Conservation (phyloP, 2,113 vertebrate genomes). For the Gavia stellata region DNA sequence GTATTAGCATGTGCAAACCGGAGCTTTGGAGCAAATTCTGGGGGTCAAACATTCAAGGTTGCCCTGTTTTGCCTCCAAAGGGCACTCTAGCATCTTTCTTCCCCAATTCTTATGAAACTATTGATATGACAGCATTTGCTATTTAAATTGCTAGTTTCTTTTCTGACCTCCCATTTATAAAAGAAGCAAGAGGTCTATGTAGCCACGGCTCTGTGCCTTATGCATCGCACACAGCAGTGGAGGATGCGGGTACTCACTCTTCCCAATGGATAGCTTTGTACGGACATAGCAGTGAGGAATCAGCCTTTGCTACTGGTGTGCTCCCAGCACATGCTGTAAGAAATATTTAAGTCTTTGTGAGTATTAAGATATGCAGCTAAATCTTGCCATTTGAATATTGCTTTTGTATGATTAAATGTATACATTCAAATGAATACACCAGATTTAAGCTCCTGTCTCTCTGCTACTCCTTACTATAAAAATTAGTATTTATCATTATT, state of each 20-base stretch:
- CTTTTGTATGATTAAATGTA: neutral
- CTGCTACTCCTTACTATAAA: neutral
- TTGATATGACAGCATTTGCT: neutral
- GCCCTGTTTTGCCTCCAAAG: neutral
- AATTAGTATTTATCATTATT: neutral
- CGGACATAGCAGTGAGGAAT: neutral
- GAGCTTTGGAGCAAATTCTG: neutral
- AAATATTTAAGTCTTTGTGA: neutral
- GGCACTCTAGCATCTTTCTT: neutral
- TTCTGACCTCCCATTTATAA: neutral
- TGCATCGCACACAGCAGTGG: neutral
- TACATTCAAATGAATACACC: neutral
- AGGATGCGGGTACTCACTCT: neutral
- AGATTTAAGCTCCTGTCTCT: neutral
- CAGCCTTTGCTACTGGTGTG: neutral
- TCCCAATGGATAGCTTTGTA: neutral
- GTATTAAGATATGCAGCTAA: neutral
- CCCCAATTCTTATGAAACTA: neutral
- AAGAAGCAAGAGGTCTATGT: neutral
- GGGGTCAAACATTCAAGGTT: neutral
- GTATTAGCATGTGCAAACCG: neutral
- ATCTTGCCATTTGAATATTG: neutral
- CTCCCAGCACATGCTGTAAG: neutral
- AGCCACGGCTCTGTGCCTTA: neutral
- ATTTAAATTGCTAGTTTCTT: neutral